phyloP scores from a whole-genome alignment of 2,797 vertebrate species.

The Hephaestus fuliginosus region DNA sequence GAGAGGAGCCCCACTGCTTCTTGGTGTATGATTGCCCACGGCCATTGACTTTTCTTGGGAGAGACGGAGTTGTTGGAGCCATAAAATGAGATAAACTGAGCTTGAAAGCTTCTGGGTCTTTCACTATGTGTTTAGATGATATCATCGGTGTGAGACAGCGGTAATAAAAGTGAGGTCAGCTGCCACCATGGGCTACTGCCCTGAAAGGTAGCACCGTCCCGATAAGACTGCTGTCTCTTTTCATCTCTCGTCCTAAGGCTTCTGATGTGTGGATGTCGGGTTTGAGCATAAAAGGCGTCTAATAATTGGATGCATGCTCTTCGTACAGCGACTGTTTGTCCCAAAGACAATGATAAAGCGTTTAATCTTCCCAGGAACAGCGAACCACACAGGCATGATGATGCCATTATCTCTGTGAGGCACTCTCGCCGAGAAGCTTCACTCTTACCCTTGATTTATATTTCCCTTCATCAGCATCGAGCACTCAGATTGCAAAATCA shows the following conservation, averaged over 20 bases:
- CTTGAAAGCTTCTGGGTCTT: constrained; percentile 66
- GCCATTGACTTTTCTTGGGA: constrained; percentile 56
- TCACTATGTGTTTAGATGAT: constrained; percentile 68
- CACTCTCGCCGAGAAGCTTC: constrained; percentile 64
- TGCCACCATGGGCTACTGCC: constrained; percentile 60
- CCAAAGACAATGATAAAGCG: constrained; percentile 84
- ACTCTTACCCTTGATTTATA: constrained; percentile 79
- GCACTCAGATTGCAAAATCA: constrained; percentile 76
- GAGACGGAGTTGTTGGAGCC: constrained; percentile 50
- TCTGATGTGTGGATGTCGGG: constrained; percentile 40
- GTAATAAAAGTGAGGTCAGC: constrained; percentile 77
- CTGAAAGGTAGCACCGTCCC: constrained; percentile 55
- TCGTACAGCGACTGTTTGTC: constrained; percentile 66
- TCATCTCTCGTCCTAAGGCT: constrained; percentile 43
- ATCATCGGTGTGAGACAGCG: constrained; percentile 72
- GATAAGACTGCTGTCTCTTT: constrained; percentile 67
- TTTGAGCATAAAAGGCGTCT: constrained; percentile 59
- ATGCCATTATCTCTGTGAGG: constrained; percentile 79
- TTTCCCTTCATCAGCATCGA: constrained; percentile 79
- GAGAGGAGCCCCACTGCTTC: constrained; percentile 41
- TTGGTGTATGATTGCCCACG: constrained; percentile 33
- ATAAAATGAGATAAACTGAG: constrained; percentile 65
- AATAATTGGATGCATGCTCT: constrained; percentile 70
- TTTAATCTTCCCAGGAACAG: constrained; percentile 84
- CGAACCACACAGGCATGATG: constrained; percentile 78